These are phyloP conservation scores for Ditylenchus weischeri DNA, from an alignment of 2,888 invertebrate genomes.

Conservation along the genomic window DNA sequence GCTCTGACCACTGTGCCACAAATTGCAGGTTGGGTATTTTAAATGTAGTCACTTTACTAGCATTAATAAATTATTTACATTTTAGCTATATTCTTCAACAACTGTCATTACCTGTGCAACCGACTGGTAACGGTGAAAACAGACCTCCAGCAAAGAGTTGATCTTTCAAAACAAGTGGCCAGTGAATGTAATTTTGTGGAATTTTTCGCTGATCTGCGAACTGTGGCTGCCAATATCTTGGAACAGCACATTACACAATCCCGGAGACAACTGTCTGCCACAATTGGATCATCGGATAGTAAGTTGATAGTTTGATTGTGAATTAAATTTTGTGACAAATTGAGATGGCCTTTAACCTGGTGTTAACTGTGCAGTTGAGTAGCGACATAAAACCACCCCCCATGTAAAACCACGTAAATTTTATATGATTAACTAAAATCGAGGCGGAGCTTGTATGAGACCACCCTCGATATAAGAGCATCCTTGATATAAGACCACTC, in stretches of 20 bases:
- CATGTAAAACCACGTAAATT: no score
- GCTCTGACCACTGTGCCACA: slow-evolving; percentile 49
- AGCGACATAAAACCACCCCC: no score
- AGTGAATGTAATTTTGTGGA: slow-evolving; percentile 36
- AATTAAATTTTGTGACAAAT: no score
- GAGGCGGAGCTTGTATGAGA: no score
- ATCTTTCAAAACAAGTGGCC: slow-evolving; percentile 4
- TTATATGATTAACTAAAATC: no score
- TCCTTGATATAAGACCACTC: no score
- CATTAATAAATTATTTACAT: not conserved
- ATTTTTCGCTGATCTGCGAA: slow-evolving; percentile 39
- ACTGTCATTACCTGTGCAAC: slow-evolving; percentile 52
- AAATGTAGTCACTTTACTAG: not conserved
- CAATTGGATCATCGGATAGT: slow-evolving; percentile 29
- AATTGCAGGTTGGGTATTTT: slow-evolving; percentile 37
- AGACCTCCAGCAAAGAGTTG: slow-evolving; percentile 20
- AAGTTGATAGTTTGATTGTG: not conserved
- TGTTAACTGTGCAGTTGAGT: no score
- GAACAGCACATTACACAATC: slow-evolving; percentile 40
- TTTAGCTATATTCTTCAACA: slow-evolving; percentile 52
- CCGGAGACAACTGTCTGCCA: slow-evolving; percentile 36
- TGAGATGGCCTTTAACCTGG: no score
- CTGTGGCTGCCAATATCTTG: slow-evolving; percentile 41
- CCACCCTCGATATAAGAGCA: no score
- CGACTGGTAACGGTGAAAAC: slow-evolving; percentile 27